A percentile compares a stretch with the other conserved stretches of the same genome.
These are phyloP conservation scores for Aldabrachelys gigantea DNA, from an alignment of 2,113 vertebrate species.

Conservation along the genomic window DNA sequence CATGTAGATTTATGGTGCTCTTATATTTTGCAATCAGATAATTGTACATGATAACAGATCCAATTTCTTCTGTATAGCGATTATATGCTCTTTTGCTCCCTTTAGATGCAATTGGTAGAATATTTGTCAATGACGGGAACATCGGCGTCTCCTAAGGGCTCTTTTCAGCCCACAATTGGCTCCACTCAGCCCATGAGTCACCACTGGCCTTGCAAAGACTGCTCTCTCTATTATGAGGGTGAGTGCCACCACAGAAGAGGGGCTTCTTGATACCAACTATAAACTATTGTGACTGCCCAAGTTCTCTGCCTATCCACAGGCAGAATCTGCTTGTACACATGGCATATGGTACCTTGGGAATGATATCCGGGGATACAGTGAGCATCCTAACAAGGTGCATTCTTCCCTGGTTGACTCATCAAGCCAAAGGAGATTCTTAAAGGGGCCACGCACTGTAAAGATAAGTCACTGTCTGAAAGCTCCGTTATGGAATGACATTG, in stretches of 20 bases:
- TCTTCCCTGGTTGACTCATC: neutral
- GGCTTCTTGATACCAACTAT: neutral
- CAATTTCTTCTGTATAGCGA: neutral
- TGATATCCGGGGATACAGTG: neutral
- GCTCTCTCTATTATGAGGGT: neutral
- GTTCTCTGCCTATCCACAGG: neutral
- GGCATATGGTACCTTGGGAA: neutral
- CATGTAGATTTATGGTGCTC: conserved; percentile 1
- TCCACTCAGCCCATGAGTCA: neutral
- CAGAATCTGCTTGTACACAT: neutral
- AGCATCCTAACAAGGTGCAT: neutral
- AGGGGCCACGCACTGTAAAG: neutral
- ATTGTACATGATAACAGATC: neutral
- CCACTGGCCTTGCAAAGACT: neutral
- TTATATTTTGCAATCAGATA: neutral
- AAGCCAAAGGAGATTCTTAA: neutral
- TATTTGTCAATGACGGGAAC: neutral
- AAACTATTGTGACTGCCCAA: neutral
- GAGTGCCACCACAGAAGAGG: neutral
- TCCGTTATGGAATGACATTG: neutral
- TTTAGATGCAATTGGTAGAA: neutral
- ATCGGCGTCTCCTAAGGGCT: neutral
- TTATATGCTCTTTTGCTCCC: neutral
- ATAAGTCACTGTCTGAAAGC: neutral
- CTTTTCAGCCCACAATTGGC: neutral